Evolutionary conservation across 2,113 vertebrate genomes (phyloP).

Genomic region (Neolamprologus modestus): DNA sequence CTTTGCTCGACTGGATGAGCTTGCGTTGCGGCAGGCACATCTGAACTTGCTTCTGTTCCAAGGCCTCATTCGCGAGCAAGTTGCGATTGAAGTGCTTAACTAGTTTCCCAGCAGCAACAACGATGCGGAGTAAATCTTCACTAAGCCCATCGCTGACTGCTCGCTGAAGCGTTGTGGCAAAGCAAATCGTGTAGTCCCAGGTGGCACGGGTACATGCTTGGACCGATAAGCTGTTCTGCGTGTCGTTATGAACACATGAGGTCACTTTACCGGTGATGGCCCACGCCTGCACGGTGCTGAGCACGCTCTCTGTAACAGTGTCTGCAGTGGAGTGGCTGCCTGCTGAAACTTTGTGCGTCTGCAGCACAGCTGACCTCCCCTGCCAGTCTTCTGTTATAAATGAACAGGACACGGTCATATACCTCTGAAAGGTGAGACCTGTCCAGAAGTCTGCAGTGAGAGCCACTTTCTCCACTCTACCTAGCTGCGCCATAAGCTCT

Average conservation of each 20-base stretch:
- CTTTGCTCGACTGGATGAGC: conserved; percentile 39
- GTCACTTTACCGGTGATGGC: conserved; percentile 31
- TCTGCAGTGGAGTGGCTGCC: not conserved
- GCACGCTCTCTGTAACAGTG: not conserved
- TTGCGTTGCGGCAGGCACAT: conserved; percentile 48
- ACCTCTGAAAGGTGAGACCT: conserved; percentile 31
- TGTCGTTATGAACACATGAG: conserved; percentile 36
- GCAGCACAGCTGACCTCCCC: conserved; percentile 39
- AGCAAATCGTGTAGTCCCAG: conserved; percentile 41
- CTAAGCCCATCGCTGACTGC: conserved; percentile 40
- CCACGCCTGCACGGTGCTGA: conserved; percentile 27
- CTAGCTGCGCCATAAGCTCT: conserved; percentile 26
- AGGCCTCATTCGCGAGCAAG: conserved; percentile 18
- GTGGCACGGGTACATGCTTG: not conserved
- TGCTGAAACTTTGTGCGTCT: conserved; percentile 28
- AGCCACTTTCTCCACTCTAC: conserved; percentile 37
- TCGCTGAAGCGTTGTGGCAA: conserved; percentile 26
- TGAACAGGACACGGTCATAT: conserved; percentile 42
- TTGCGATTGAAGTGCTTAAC: conserved; percentile 37
- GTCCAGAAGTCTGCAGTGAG: conserved; percentile 49
- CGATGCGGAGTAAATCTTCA: conserved; percentile 29
- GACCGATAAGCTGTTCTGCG: not conserved
- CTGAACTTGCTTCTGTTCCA: conserved; percentile 46
- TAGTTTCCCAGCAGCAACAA: conserved; percentile 32
- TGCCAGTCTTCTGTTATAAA: conserved; percentile 56